phyloP scores from a whole-genome alignment of 2,113 vertebrate genomes.

The Forbesichthys agassizii region DNA sequence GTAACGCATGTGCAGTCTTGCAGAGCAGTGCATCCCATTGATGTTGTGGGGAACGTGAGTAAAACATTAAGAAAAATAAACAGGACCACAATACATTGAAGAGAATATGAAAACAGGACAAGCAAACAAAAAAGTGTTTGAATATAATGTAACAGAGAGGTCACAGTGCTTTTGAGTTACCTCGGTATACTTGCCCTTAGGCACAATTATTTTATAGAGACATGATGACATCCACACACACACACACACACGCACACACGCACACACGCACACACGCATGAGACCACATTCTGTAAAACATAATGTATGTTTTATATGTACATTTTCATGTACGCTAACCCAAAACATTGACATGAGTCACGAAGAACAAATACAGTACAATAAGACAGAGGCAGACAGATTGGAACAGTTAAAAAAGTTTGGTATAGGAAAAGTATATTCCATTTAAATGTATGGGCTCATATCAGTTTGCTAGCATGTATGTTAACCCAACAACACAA shows the following conservation, averaged over 20 bases:
- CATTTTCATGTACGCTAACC: neutral
- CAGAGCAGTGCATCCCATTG: conserved; percentile 71
- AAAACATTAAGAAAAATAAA: neutral
- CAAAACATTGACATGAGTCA: neutral
- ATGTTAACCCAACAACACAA: conserved; percentile 15
- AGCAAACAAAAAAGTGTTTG: conserved; percentile 8
- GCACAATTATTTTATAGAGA: conserved; percentile 16
- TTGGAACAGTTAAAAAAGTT: conserved; percentile 7
- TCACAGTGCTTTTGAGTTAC: conserved; percentile 37
- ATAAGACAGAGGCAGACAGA: neutral
- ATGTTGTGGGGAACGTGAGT: conserved; percentile 27
- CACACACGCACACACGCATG: neutral
- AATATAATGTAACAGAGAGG: conserved; percentile 34
- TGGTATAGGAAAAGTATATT: conserved; percentile 25
- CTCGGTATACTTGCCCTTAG: conserved; percentile 8
- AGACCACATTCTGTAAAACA: neutral
- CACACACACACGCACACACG: conserved; percentile 12
- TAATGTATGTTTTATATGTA: neutral
- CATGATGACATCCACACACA: neutral
- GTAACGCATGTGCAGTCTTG: conserved; percentile 67
- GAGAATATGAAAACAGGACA: conserved; percentile 13
- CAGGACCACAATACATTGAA: conserved; percentile 6
- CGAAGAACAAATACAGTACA: neutral
- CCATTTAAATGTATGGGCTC: conserved; percentile 26
- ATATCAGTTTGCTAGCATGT: conserved; percentile 34